These are phyloP conservation scores for Athalia circularis DNA, from an alignment of 2,888 invertebrate species.

Conservation along the genomic window DNA sequence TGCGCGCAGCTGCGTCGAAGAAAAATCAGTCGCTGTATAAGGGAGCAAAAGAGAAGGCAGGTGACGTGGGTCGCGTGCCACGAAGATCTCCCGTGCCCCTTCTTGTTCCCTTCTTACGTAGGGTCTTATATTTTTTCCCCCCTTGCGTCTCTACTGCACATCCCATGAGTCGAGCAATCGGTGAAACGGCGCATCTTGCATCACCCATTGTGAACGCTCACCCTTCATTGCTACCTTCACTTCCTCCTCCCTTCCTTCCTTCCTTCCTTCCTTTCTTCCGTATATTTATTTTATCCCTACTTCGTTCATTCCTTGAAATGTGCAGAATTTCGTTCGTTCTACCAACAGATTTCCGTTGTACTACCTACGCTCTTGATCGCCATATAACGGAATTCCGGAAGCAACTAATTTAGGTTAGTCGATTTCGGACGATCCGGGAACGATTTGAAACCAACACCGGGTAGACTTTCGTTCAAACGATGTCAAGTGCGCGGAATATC, in stretches of 20 bases:
- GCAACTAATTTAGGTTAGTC: too few species aligned
- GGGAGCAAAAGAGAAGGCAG: slow-evolving; percentile 62
- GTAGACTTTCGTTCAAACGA: too few species aligned
- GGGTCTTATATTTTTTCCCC: slow-evolving; percentile 11
- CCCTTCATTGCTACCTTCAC: slow-evolving; percentile 45
- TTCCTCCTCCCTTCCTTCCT: slow-evolving; percentile 63
- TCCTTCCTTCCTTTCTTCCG: slow-evolving; percentile 48
- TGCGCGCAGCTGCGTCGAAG: slow-evolving; percentile 40
- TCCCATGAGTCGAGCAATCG: slow-evolving; percentile 45
- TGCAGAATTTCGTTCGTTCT: too few species aligned
- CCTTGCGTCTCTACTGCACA: neutral
- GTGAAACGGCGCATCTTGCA: slow-evolving; percentile 70
- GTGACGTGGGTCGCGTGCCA: slow-evolving; percentile 74
- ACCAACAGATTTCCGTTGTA: too few species aligned
- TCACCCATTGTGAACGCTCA: slow-evolving; percentile 60
- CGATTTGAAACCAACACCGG: too few species aligned
- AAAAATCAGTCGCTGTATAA: slow-evolving; percentile 48
- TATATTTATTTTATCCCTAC: too few species aligned
- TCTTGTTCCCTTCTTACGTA: slow-evolving; percentile 45
- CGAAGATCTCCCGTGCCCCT: slow-evolving; percentile 58
- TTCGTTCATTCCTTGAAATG: too few species aligned
- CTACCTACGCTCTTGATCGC: too few species aligned
- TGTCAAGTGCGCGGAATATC: neutral
- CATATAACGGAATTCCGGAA: too few species aligned
- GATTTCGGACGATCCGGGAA: too few species aligned